Evolutionary conservation across 2,888 invertebrate genomes (phyloP).

Genomic region (Macrosiphum euphorbiae): DNA sequence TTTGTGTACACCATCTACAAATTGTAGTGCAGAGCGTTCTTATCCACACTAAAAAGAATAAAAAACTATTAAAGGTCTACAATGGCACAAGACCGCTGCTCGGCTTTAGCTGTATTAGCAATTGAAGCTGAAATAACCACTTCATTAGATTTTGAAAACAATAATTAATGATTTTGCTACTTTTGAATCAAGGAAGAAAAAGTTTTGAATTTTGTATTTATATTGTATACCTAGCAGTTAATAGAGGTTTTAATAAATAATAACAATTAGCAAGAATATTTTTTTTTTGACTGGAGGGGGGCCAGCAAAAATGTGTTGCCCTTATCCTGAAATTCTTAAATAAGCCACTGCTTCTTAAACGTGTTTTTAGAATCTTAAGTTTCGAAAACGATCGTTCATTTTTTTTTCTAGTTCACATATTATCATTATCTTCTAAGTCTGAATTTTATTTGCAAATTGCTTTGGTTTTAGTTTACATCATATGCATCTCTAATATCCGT

Average conservation of each 20-base stretch:
- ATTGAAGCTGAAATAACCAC: too few species aligned
- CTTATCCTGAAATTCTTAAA: too few species aligned
- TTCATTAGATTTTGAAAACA: too few species aligned
- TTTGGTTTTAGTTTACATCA: background rate
- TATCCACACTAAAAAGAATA: slow-evolving; percentile 15
- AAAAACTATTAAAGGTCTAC: background rate
- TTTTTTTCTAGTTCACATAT: background rate
- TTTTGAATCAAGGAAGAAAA: too few species aligned
- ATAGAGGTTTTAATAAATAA: too few species aligned
- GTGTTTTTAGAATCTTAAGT: slow-evolving; percentile 22
- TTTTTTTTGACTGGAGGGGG: too few species aligned
- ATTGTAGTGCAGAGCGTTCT: background rate
- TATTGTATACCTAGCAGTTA: too few species aligned
- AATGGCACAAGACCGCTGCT: background rate
- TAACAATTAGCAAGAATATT: too few species aligned
- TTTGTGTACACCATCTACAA: slow-evolving; percentile 12
- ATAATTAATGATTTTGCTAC: too few species aligned
- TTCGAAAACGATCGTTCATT: slow-evolving; percentile 8
- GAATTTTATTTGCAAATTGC: background rate
- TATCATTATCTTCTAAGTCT: background rate
- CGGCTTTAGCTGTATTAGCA: too few species aligned
- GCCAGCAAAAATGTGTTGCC: too few species aligned
- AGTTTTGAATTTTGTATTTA: too few species aligned
- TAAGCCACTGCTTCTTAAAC: slow-evolving; percentile 17
- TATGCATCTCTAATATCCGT: slow-evolving; percentile 3